phyloP scores from a whole-genome alignment of 2,113 vertebrate species.

The Oceanodroma tethys region DNA sequence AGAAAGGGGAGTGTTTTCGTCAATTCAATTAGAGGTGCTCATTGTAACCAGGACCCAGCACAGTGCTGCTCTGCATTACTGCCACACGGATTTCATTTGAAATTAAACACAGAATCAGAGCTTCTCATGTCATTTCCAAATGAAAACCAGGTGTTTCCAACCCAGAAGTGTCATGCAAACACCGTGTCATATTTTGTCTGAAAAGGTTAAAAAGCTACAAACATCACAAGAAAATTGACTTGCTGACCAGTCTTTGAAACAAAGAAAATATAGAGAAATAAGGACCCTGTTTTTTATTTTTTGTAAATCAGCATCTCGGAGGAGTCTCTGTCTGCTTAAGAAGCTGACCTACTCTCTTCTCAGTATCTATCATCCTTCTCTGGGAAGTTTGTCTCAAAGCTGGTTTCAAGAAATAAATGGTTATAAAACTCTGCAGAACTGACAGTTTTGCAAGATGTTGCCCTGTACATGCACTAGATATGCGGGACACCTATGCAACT shows the following conservation, averaged over 20 bases:
- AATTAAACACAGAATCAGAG: constrained; percentile 34
- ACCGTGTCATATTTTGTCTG: not conserved
- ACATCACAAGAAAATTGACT: not conserved
- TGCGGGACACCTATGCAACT: not conserved
- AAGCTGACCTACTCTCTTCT: not conserved
- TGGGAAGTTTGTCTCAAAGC: not conserved
- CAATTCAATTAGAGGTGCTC: constrained; percentile 34
- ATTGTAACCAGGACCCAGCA: not conserved
- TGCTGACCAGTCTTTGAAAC: not conserved
- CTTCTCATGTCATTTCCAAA: constrained; percentile 38
- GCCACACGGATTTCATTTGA: constrained; percentile 42
- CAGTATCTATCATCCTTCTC: not conserved
- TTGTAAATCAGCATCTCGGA: not conserved
- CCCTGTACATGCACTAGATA: not conserved
- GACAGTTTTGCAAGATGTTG: not conserved
- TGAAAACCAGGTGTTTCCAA: constrained; percentile 42
- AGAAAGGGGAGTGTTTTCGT: not conserved
- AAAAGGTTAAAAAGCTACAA: not conserved
- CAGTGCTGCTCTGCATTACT: constrained; percentile 16
- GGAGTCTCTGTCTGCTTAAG: not conserved
- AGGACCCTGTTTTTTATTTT: not conserved
- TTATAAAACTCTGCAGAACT: not conserved
- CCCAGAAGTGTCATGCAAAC: not conserved
- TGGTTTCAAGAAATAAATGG: not conserved
- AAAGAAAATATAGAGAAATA: not conserved